Conservation (phyloP, 2,113 vertebrate genomes). For the Cynopterus brachyotis region DNA sequence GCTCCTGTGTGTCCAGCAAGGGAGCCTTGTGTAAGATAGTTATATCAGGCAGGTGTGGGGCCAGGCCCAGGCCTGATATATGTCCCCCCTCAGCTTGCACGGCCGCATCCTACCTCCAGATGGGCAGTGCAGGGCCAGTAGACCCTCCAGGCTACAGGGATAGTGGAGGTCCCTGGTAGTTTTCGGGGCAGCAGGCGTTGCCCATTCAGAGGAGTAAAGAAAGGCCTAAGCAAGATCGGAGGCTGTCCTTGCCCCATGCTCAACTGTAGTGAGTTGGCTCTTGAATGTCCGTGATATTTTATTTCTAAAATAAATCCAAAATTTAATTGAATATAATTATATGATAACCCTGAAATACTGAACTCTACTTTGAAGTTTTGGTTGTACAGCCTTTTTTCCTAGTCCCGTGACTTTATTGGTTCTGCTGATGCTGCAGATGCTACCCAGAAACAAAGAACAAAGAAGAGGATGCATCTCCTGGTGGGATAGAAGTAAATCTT, state of each 20-base stretch:
- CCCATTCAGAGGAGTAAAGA: not conserved
- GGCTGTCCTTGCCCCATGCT: not conserved
- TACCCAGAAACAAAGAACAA: not conserved
- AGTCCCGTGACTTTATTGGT: not conserved
- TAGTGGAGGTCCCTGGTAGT: not conserved
- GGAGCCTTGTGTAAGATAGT: not conserved
- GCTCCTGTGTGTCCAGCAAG: not conserved
- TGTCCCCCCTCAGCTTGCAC: not conserved
- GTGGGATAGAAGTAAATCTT: not conserved
- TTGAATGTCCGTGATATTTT: not conserved
- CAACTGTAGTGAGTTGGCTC: not conserved
- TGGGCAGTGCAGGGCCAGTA: not conserved
- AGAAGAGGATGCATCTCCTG: not conserved
- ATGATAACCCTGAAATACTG: not conserved
- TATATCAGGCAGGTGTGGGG: not conserved
- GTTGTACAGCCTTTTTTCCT: not conserved
- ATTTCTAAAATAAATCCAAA: not conserved
- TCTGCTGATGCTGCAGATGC: not conserved
- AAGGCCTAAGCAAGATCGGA: not conserved
- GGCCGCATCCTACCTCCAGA: not conserved
- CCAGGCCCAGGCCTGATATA: not conserved
- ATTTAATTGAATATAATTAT: not conserved
- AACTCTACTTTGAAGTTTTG: not conserved
- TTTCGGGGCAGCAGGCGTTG: not conserved
- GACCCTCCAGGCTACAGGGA: not conserved